phyloP scores from a whole-genome alignment of 2,797 vertebrate genomes.

The Schizopygopsis malacanthus region DNA sequence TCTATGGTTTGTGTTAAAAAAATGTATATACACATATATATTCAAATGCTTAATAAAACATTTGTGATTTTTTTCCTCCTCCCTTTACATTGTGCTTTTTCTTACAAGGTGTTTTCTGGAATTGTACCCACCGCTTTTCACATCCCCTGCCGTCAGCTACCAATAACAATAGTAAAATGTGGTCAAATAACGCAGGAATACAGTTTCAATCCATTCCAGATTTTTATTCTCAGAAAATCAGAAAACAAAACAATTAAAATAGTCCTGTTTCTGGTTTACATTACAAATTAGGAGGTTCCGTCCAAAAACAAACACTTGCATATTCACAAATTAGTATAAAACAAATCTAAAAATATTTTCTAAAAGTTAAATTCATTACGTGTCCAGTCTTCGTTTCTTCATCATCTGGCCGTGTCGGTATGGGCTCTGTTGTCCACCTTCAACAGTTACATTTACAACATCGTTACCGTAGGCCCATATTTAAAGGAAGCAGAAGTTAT shows the following conservation, averaged over 20 bases:
- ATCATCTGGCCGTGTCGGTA: conserved; percentile 74
- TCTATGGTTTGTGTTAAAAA: conserved; percentile 87
- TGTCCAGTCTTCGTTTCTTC: conserved; percentile 80
- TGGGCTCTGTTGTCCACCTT: conserved; percentile 69
- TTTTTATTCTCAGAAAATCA: background rate
- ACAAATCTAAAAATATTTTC: background rate
- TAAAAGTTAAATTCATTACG: conserved; percentile 55
- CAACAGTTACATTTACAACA: conserved; percentile 14
- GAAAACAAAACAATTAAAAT: background rate
- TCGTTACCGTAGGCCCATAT: background rate
- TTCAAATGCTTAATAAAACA: conserved; percentile 74
- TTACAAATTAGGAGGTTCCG: conserved; percentile 1
- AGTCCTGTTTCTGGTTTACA: background rate
- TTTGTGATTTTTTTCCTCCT: conserved; percentile 39
- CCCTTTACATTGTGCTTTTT: conserved; percentile 64
- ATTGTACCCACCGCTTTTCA: background rate
- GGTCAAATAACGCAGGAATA: background rate
- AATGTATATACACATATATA: conserved; percentile 72
- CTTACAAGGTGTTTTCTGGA: conserved; percentile 1
- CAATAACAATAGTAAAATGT: background rate
- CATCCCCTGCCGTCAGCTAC: background rate
- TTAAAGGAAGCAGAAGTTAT: background rate
- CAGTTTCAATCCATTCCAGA: background rate
- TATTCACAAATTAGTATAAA: conserved; percentile 39
- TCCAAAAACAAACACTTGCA: conserved; percentile 17